A percentile compares a stretch with the other conserved stretches of the same genome.
phyloP scores from a whole-genome alignment of 2,888 invertebrate genomes.

The Cordylochernes scorpioides region DNA sequence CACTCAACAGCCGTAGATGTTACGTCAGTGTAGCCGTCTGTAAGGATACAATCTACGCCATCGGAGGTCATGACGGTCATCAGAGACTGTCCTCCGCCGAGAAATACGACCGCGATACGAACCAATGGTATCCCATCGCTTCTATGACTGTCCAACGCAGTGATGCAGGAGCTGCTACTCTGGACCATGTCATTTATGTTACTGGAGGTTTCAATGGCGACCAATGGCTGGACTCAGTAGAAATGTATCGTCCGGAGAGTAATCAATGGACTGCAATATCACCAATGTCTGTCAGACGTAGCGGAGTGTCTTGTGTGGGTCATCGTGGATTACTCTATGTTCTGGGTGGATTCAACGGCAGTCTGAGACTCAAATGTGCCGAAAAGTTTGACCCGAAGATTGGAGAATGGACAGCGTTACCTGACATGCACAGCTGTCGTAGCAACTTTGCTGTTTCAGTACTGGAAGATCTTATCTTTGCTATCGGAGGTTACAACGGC shows the following conservation, averaged over 20 bases:
- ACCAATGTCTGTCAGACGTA: conserved; percentile 41
- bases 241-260: conserved; percentile 39
- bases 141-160: conserved; percentile 36
- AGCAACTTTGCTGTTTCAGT: conserved; percentile 53
- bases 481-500: conserved; percentile 54
- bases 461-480: conserved; percentile 46
- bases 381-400: conserved; percentile 16
- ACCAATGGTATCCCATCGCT: conserved; percentile 22
- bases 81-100: conserved; percentile 21
- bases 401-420: conserved; percentile 35
- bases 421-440: conserved; percentile 44
- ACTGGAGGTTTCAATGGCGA: conserved; percentile 55
- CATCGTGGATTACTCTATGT: conserved; percentile 41
- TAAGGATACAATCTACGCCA: conserved; percentile 21
- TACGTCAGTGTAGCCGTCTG: conserved; percentile 36
- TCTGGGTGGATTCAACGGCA: conserved; percentile 53
- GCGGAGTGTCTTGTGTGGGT: conserved; percentile 43
- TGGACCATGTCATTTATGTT: conserved; percentile 36
- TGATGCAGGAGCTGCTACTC: conserved; percentile 44
- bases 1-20: conserved; percentile 23
- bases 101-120: conserved; percentile 18
- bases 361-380: conserved; percentile 24
- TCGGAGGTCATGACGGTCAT: conserved; percentile 23
- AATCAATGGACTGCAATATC: conserved; percentile 36
- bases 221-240: conserved; percentile 42